Percentiles rank a stretch among this genome's conserved stretches.
These are phyloP conservation scores for Phalanger gymnotis DNA, from an alignment of 2,797 vertebrate genomes.

Conservation along the genomic window DNA sequence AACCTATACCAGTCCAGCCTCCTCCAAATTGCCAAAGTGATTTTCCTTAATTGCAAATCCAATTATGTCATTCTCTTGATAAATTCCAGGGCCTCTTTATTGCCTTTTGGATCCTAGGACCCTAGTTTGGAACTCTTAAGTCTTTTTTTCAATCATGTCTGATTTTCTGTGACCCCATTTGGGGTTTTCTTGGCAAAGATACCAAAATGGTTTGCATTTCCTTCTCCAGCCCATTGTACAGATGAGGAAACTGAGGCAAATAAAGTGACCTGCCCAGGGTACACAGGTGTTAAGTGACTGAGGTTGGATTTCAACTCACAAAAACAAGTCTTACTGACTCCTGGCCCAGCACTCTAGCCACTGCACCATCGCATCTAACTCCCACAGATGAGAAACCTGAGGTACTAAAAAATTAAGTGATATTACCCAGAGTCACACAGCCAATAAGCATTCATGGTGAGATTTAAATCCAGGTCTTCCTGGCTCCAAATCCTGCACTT, in stretches of 20 bases:
- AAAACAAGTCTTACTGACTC: no score
- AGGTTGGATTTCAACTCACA: no score
- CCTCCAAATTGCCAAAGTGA: background rate
- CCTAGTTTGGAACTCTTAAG: background rate
- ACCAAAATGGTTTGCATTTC: no score
- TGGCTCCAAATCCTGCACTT: background rate
- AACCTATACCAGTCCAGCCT: background rate
- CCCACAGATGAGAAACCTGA: background rate
- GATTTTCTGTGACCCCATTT: no score
- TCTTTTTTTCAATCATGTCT: no score
- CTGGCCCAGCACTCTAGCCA: no score
- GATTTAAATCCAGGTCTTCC: background rate
- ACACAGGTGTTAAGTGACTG: no score
- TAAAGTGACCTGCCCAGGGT: no score
- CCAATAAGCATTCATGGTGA: background rate
- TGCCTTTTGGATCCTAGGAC: background rate
- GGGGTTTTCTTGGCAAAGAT: no score
- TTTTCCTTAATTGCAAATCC: background rate
- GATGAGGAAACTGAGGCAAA: no score
- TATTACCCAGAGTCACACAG: background rate
- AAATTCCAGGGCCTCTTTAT: background rate
- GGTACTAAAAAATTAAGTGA: background rate
- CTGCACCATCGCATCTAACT: background rate
- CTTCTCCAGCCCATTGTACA: no score
- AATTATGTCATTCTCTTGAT: background rate